phyloP scores from a whole-genome alignment of 2,113 vertebrate species.

The Odontesthes bonariensis region DNA sequence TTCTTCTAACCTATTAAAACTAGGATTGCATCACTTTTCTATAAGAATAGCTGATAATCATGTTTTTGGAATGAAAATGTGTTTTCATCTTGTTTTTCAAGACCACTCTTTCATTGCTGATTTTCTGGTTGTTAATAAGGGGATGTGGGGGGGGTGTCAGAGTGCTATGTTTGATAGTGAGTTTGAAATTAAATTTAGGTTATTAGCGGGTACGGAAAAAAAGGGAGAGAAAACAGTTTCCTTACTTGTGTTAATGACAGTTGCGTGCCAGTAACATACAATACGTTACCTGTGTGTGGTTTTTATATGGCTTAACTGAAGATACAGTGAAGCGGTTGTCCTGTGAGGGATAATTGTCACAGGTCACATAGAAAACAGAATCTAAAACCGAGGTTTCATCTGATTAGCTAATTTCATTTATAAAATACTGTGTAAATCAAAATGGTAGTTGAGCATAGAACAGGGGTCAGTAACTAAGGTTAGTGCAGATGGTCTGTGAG shows the following conservation, averaged over 20 bases:
- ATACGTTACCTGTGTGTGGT: constrained; percentile 18
- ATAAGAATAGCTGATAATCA: accelerated
- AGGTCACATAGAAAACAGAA: constrained; percentile 40
- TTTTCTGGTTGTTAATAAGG: background rate
- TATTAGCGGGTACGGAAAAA: background rate
- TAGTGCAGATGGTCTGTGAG: background rate
- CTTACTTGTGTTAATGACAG: background rate
- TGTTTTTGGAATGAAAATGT: background rate
- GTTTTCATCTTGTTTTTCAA: background rate
- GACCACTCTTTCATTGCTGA: background rate
- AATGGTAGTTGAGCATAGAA: background rate
- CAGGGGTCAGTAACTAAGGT: constrained; percentile 1
- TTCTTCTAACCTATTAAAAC: background rate
- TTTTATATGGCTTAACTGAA: background rate
- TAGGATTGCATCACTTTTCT: background rate
- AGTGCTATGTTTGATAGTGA: background rate
- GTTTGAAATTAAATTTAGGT: constrained; percentile 12
- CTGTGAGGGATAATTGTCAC: background rate
- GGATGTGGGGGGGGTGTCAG: no score
- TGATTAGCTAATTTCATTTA: constrained; percentile 62
- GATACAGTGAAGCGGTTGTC: constrained; percentile 35
- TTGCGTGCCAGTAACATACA: background rate
- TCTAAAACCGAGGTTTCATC: constrained; percentile 42
- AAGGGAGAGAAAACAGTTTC: constrained; percentile 1
- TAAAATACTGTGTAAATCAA: constrained; percentile 29